Conservation (phyloP, 2,113 vertebrate species). For the Corynorhinus townsendii region DNA sequence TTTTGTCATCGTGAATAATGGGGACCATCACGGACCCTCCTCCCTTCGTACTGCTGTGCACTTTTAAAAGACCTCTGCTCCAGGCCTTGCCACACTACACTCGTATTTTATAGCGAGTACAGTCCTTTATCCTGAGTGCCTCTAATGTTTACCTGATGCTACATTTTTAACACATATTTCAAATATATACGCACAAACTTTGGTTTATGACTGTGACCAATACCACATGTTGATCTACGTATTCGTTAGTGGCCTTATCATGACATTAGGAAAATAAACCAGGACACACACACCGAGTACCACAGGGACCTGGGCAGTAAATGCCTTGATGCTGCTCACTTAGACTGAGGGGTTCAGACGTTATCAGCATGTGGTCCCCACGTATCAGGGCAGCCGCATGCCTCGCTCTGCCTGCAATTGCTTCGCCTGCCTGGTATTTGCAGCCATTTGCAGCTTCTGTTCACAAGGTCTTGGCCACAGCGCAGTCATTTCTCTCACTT, state of each 20-base stretch:
- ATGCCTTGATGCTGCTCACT: neutral
- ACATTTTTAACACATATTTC: neutral
- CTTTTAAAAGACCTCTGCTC: neutral
- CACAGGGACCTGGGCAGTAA: neutral
- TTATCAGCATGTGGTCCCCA: neutral
- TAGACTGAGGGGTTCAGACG: neutral
- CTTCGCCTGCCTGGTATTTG: neutral
- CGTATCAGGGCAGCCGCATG: neutral
- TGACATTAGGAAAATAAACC: constrained; percentile 34
- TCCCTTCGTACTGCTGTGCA: neutral
- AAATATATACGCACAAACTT: neutral
- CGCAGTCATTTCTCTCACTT: constrained; percentile 65
- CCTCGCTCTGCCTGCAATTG: neutral
- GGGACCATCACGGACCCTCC: neutral
- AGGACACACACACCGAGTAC: neutral
- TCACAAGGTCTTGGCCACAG: constrained; percentile 68
- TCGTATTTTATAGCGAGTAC: neutral
- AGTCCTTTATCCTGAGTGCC: neutral
- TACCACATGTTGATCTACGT: neutral
- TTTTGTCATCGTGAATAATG: neutral
- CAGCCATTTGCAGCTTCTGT: constrained; percentile 37
- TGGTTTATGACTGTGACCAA: neutral
- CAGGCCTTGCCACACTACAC: neutral
- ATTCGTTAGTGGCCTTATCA: constrained; percentile 9
- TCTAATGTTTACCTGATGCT: neutral